phyloP scores from a whole-genome alignment of 1,140 invertebrate species.

The Leptinotarsa defecta region DNA sequence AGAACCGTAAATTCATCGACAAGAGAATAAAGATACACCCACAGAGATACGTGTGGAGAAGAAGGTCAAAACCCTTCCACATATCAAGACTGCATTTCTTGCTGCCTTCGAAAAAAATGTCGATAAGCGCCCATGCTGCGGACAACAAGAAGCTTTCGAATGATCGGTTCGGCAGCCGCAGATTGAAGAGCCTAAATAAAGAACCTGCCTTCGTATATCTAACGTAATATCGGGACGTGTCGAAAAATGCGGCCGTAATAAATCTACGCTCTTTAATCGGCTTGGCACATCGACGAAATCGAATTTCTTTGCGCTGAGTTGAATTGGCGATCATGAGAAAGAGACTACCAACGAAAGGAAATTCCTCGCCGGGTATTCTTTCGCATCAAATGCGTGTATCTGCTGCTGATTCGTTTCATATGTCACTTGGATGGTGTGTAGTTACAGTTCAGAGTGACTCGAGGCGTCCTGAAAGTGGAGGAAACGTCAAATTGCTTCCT shows the following conservation, averaged over 20 bases:
- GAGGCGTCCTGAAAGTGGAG: too few species aligned
- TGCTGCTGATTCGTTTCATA: neutral
- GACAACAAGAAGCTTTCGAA: neutral
- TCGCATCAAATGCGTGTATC: conserved; percentile 4
- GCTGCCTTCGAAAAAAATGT: conserved; percentile 14
- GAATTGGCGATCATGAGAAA: conserved; percentile 17
- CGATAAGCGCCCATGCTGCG: conserved; percentile 6
- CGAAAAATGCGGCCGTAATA: conserved; percentile 25
- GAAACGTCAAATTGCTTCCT: too few species aligned
- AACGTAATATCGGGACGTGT: conserved; percentile 26
- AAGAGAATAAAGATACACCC: conserved; percentile 19
- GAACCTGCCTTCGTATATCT: conserved; percentile 24
- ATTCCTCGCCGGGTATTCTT: neutral
- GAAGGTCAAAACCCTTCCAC: conserved; percentile 16
- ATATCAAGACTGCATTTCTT: neutral
- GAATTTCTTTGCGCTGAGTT: conserved; percentile 20
- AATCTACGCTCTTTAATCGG: conserved; percentile 23
- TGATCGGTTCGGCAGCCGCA: conserved; percentile 10
- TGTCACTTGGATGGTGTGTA: neutral
- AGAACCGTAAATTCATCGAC: conserved; percentile 20
- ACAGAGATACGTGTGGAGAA: conserved; percentile 19
- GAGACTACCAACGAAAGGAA: neutral
- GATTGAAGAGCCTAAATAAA: conserved; percentile 26
- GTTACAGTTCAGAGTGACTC: too few species aligned
- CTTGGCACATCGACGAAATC: conserved; percentile 23